Evolutionary conservation across 23 tunicate species (phyloP).

Genomic region (Styela plicata): DNA sequence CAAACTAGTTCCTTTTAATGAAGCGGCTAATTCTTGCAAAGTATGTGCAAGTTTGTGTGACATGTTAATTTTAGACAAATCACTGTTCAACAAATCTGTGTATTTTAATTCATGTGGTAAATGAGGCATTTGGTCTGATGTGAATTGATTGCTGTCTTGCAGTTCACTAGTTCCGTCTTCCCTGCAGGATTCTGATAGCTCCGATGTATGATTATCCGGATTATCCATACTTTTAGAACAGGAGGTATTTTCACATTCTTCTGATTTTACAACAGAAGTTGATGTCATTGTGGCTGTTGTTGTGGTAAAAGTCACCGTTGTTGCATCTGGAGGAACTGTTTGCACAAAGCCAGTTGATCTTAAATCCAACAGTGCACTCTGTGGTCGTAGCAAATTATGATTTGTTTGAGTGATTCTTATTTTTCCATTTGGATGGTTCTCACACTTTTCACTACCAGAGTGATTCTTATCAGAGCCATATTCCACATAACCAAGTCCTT

Average conservation of each 20-base stretch:
- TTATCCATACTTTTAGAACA: neutral
- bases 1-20: conserved; percentile 31
- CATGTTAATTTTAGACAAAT: conserved; percentile 20
- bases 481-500: neutral
- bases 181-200: neutral
- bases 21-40: conserved; percentile 82
- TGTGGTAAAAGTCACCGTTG: neutral
- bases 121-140: neutral
- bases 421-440: neutral
- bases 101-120: neutral
- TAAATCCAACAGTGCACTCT: neutral
- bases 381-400: neutral
- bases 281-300: neutral
- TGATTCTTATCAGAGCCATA: neutral
- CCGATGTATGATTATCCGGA: neutral
- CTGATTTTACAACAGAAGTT: neutral
- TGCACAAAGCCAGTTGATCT: neutral
- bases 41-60: conserved; percentile 70
- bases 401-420: neutral
- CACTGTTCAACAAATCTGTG: conserved; percentile 15
- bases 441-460: neutral
- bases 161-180: neutral
- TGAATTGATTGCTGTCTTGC: neutral
- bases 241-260: neutral
- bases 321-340: neutral